A percentile compares a stretch with the other conserved stretches of the same genome.
phyloP scores from a whole-genome alignment of 2,113 vertebrate genomes.

The Atlantisia rogersi region DNA sequence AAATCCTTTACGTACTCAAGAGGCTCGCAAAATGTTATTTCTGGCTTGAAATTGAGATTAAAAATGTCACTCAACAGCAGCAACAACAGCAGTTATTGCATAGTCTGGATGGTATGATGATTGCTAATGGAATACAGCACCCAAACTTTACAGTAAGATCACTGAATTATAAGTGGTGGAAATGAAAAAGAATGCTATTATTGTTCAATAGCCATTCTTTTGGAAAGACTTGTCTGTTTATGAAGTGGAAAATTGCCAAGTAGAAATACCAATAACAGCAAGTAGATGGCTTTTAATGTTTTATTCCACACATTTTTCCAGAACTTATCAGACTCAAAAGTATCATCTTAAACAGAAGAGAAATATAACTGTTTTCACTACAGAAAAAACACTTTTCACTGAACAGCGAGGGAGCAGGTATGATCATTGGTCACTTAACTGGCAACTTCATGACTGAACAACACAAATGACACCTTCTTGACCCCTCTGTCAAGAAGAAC shows the following conservation, averaged over 20 bases:
- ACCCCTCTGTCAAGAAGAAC: neutral
- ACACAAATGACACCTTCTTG: neutral
- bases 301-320: neutral
- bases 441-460: neutral
- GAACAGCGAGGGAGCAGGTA: neutral
- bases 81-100: neutral
- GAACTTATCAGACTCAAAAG: neutral
- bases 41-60: conserved; percentile 28
- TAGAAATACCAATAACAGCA: neutral
- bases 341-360: neutral
- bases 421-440: fast-evolving
- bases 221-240: neutral
- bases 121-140: neutral
- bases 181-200: neutral
- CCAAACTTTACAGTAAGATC: neutral
- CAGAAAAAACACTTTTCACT: neutral
- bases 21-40: conserved; percentile 8
- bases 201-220: neutral
- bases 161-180: neutral
- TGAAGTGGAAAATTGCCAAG: conserved; percentile 8
- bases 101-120: neutral
- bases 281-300: neutral
- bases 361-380: neutral
- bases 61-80: conserved; percentile 51
- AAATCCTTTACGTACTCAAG: neutral